Percentiles rank a stretch among this genome's conserved stretches.
These are phyloP conservation scores for Dendrolimus pini DNA, from an alignment of 2,888 invertebrate genomes.

Conservation along the genomic window DNA sequence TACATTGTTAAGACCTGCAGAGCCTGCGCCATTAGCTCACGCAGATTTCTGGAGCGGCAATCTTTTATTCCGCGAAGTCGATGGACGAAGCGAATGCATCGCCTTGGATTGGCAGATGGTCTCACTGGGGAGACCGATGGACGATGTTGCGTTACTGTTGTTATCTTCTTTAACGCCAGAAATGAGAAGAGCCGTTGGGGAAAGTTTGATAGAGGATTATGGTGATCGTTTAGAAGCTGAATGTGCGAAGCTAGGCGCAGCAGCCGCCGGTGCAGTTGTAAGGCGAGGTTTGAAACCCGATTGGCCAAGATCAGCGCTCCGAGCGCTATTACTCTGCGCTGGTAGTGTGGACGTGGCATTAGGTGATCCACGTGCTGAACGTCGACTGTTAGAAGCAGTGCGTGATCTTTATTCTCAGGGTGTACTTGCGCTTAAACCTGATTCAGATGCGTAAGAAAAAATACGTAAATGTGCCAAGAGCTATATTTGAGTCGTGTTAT, in stretches of 20 bases:
- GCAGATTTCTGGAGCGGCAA: constrained; percentile 92
- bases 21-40: constrained; percentile 86
- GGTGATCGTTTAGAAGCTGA: constrained; percentile 80
- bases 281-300: constrained; percentile 72
- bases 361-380: constrained; percentile 85
- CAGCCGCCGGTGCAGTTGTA: constrained; percentile 69
- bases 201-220: constrained; percentile 81
- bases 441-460: constrained; percentile 44
- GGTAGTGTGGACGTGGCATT: constrained; percentile 89
- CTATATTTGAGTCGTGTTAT: constrained; percentile 6
- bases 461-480: constrained; percentile 41
- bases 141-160: constrained; percentile 84
- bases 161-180: constrained; percentile 85
- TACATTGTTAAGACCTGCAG: constrained; percentile 81
- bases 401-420: constrained; percentile 84
- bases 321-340: constrained; percentile 86
- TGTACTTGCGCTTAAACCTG: constrained; percentile 75
- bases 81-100: constrained; percentile 77
- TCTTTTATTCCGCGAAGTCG: constrained; percentile 79
- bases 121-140: constrained; percentile 85
- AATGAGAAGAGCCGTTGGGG: constrained; percentile 79
- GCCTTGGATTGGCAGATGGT: constrained; percentile 92
- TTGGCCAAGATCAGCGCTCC: constrained; percentile 82
- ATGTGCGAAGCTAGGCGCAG: constrained; percentile 77
- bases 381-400: constrained; percentile 83